A percentile compares a stretch with the other conserved stretches of the same genome.
These are phyloP conservation scores for Thysanoteuthis rhombus DNA, from an alignment of 2,888 invertebrate genomes.

Conservation along the genomic window DNA sequence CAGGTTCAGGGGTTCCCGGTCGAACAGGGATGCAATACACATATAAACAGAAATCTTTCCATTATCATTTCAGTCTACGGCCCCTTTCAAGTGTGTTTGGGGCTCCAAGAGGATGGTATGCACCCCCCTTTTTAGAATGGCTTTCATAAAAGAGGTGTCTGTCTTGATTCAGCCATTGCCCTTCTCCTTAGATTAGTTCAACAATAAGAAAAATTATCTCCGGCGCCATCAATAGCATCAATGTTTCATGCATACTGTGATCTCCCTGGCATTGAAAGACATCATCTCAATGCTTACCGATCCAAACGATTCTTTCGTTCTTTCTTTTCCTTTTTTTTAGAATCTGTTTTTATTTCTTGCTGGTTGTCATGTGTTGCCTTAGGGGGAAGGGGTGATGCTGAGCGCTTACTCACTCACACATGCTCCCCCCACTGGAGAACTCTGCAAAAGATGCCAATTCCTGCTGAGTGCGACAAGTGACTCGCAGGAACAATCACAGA, in stretches of 20 bases:
- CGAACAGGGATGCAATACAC: too few relatives aligned
- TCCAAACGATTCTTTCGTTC: not conserved
- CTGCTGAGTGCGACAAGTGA: conserved; percentile 12
- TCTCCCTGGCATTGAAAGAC: not conserved
- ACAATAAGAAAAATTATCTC: not conserved
- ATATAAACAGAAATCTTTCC: too few relatives aligned
- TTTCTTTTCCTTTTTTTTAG: not conserved
- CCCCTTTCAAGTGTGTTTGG: too few relatives aligned
- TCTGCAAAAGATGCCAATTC: not conserved
- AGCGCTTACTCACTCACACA: not conserved
- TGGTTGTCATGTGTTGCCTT: not conserved
- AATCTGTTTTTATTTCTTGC: not conserved
- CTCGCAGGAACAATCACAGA: not conserved
- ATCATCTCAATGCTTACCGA: not conserved
- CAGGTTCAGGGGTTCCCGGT: too few relatives aligned
- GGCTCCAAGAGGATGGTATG: too few relatives aligned
- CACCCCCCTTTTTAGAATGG: too few relatives aligned
- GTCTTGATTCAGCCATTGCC: not conserved
- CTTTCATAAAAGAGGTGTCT: not conserved
- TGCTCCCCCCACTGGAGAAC: not conserved
- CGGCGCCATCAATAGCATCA: not conserved
- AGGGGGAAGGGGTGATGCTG: not conserved
- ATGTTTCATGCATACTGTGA: not conserved
- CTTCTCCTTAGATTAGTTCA: not conserved
- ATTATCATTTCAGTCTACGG: too few relatives aligned